Percentiles rank a stretch among this genome's conserved stretches.
Conservation (phyloP, 1,140 invertebrate species). For the Plutomurus gul region DNA sequence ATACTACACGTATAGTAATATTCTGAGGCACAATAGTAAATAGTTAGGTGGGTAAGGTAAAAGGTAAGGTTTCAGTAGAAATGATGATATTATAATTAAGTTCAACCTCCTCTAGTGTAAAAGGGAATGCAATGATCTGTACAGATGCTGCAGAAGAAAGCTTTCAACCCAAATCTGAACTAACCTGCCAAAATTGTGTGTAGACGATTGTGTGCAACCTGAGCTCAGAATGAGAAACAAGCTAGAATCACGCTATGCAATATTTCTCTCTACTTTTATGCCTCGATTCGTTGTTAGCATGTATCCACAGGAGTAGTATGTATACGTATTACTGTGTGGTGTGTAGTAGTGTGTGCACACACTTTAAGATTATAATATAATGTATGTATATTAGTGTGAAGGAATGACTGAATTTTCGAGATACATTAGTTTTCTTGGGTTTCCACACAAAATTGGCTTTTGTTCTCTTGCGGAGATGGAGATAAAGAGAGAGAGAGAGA, state of each 20-base stretch:
- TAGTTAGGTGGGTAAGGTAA: background rate
- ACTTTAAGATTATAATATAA: too few relatives aligned
- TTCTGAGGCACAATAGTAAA: background rate
- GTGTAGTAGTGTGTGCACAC: background rate
- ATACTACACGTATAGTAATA: too few relatives aligned
- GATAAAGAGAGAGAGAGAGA: background rate
- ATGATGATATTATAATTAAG: background rate
- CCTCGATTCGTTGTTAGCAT: background rate
- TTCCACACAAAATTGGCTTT: constrained; percentile 25
- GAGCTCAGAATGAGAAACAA: constrained; percentile 35
- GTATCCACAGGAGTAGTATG: background rate
- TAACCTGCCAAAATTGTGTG: constrained; percentile 32
- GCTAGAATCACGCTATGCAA: constrained; percentile 40
- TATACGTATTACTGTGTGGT: background rate
- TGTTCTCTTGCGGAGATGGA: constrained; percentile 18
- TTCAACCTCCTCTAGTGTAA: background rate
- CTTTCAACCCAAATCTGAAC: constrained; percentile 7
- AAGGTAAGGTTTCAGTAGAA: background rate
- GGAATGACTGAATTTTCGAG: too few relatives aligned
- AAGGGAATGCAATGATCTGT: background rate
- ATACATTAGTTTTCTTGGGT: background rate
- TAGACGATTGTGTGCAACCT: background rate
- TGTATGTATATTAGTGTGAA: background rate
- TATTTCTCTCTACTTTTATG: constrained; percentile 42
- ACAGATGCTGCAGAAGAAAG: background rate